phyloP scores from a whole-genome alignment of 2,888 invertebrate species.

The Erebia ligea region DNA sequence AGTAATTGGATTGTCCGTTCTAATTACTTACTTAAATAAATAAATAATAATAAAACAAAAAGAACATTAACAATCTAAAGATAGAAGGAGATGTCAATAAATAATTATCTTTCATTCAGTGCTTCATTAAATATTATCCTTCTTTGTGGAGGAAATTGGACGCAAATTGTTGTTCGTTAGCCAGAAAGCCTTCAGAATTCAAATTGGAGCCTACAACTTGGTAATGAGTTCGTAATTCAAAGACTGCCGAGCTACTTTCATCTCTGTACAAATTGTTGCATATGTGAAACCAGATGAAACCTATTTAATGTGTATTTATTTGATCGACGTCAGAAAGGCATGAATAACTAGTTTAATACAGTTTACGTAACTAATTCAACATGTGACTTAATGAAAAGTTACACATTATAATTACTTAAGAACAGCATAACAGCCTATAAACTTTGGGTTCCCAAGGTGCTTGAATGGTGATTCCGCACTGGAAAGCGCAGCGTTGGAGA shows the following conservation, averaged over 20 bases:
- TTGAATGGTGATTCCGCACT: no score
- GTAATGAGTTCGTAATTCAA: conserved; percentile 14
- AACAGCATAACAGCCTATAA: no score
- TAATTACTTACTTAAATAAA: no score
- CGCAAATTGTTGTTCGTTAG: conserved; percentile 10
- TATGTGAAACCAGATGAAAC: conserved; percentile 5
- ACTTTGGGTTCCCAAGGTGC: no score
- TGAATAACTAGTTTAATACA: background rate
- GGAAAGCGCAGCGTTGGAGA: no score
- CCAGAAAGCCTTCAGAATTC: conserved; percentile 7
- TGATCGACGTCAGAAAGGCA: background rate
- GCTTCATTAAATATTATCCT: conserved; percentile 4
- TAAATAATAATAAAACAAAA: no score
- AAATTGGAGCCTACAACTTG: background rate
- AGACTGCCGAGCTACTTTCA: conserved; percentile 15
- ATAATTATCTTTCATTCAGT: conserved; percentile 3
- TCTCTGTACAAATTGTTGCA: conserved; percentile 14
- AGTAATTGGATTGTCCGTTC: no score
- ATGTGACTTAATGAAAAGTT: no score
- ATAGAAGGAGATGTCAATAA: background rate
- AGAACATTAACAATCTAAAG: no score
- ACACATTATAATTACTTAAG: no score
- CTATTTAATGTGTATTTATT: background rate
- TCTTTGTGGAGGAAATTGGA: conserved; percentile 15
- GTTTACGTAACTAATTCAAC: background rate